Evolutionary conservation across 2,888 invertebrate species (phyloP).

Genomic region (Brachyptera risi): DNA sequence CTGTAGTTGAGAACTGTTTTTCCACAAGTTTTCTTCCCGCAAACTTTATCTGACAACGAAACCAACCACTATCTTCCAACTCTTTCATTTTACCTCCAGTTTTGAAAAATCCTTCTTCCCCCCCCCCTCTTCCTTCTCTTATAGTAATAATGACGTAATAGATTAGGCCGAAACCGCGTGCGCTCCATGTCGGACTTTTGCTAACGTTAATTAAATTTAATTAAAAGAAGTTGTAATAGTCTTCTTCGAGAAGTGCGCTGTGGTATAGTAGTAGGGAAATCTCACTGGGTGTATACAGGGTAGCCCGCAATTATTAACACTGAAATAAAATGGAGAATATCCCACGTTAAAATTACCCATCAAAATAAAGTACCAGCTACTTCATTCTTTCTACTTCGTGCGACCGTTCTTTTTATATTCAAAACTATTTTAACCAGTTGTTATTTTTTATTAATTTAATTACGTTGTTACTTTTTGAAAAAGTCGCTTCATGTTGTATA

Average conservation of each 20-base stretch:
- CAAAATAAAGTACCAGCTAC: background rate
- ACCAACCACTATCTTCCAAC: slow-evolving; percentile 28
- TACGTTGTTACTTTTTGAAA: too few relatives aligned
- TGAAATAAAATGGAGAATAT: slow-evolving; percentile 19
- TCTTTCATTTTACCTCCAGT: slow-evolving; percentile 21
- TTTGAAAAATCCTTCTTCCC: slow-evolving; percentile 5
- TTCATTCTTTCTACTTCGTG: background rate
- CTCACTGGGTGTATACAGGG: slow-evolving; percentile 22
- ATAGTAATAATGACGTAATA: slow-evolving; percentile 43
- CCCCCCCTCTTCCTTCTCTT: background rate
- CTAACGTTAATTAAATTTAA: slow-evolving; percentile 51
- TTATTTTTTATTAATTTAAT: too few relatives aligned
- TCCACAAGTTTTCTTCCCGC: slow-evolving; percentile 7
- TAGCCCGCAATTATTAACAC: slow-evolving; percentile 25
- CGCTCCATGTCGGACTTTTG: slow-evolving; percentile 48
- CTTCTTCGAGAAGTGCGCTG: slow-evolving; percentile 24
- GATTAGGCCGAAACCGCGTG: slow-evolving; percentile 40
- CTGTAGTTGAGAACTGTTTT: slow-evolving; percentile 13
- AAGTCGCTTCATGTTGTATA: too few relatives aligned
- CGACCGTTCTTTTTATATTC: background rate
- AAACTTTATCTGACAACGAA: slow-evolving; percentile 24
- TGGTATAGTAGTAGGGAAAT: slow-evolving; percentile 24
- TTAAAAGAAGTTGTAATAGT: slow-evolving; percentile 46
- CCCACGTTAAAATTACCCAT: slow-evolving; percentile 23
- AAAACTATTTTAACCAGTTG: too few relatives aligned